phyloP scores from a whole-genome alignment of 2,797 vertebrate genomes.

The Pteronotus mesoamericanus region DNA sequence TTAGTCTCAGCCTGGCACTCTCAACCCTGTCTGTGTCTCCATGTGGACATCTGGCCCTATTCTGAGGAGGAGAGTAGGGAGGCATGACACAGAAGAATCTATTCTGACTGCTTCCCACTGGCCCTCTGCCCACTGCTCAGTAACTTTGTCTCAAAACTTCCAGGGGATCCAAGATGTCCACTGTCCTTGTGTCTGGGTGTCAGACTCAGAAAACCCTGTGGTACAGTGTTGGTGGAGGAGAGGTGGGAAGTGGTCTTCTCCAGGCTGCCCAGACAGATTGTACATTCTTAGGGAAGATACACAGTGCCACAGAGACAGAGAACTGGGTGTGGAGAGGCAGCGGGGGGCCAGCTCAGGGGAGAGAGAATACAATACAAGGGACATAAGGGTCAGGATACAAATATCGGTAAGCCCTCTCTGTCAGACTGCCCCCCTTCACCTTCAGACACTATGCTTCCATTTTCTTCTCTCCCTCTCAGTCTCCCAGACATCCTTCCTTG shows the following conservation, averaged over 20 bases:
- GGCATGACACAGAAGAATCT: neutral
- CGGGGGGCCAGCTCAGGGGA: constrained; percentile 58
- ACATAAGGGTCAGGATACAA: neutral
- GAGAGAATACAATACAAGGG: neutral
- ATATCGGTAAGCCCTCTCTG: neutral
- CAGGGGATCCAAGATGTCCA: neutral
- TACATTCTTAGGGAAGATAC: constrained; percentile 81
- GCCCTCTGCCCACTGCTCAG: neutral
- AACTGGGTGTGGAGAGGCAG: constrained; percentile 85
- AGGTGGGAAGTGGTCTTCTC: constrained; percentile 82
- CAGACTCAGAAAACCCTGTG: neutral
- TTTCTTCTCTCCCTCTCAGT: neutral
- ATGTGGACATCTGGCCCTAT: neutral
- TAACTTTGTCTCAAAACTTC: neutral
- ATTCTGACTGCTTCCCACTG: neutral
- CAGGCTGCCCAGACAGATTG: constrained; percentile 89
- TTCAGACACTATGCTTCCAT: neutral
- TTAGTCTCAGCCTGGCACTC: neutral
- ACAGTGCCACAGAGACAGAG: constrained; percentile 84
- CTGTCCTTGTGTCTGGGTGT: neutral
- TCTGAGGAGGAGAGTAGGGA: neutral
- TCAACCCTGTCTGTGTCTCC: neutral
- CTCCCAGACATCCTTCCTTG: constrained; percentile 88
- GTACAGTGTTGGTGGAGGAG: neutral
- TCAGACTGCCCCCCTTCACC: neutral